Percentiles rank a stretch among this genome's conserved stretches.
phyloP scores from a whole-genome alignment of 1,140 invertebrate species.

The Eciton burchellii region DNA sequence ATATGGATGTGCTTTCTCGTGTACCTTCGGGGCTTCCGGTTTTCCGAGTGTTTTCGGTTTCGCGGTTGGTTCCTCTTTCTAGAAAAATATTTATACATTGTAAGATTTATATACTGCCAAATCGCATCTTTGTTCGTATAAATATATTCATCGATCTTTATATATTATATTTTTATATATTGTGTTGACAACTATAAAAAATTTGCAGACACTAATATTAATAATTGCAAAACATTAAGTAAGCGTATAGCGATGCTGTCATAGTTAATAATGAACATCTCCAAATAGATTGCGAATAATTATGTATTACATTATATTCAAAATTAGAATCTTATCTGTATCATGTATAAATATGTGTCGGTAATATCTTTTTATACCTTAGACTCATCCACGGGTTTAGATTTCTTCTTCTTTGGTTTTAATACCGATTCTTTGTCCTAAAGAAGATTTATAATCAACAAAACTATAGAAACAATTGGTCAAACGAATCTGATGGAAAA shows the following conservation, averaged over 20 bases:
- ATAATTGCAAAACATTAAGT: constrained; percentile 10
- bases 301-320: constrained; percentile 9
- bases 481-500: constrained; percentile 12
- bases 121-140: constrained; percentile 1
- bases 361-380: constrained; percentile 68
- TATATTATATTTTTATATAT: constrained; percentile 18
- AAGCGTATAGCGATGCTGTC: constrained; percentile 11
- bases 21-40: constrained; percentile 69
- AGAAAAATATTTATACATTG: constrained; percentile 53
- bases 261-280: constrained; percentile 29
- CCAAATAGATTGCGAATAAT: background rate
- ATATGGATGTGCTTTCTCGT: constrained; percentile 24
- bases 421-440: constrained; percentile 63
- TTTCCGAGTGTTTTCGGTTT: constrained; percentile 73
- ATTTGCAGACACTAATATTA: constrained; percentile 23
- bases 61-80: constrained; percentile 62
- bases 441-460: constrained; percentile 59
- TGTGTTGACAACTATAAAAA: background rate
- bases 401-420: constrained; percentile 66
- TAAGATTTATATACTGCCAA: constrained; percentile 32
- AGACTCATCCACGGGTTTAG: constrained; percentile 57
- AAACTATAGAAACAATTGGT: constrained; percentile 7
- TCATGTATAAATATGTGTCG: constrained; percentile 19
- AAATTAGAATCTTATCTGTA: background rate
- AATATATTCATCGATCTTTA: background rate